Percentiles rank a stretch among this genome's conserved stretches.
These are phyloP conservation scores for Drosophila gaucha DNA, from an alignment of 2,888 invertebrate genomes.

Conservation along the genomic window DNA sequence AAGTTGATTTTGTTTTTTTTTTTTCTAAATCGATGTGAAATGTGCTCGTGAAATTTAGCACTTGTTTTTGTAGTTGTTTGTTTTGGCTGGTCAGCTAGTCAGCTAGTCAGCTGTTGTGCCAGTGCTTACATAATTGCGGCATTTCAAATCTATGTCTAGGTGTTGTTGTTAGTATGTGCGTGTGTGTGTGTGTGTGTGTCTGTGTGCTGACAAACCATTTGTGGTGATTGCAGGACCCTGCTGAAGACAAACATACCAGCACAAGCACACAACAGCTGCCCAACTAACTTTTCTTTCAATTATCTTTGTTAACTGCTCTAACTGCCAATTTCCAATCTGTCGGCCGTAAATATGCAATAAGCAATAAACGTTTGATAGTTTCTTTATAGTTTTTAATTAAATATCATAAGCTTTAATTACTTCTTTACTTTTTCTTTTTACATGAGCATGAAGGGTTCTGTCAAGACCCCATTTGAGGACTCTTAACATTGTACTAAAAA, in stretches of 20 bases:
- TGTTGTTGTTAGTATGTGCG: not conserved
- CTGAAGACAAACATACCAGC: not conserved
- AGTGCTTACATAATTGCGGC: constrained; percentile 54
- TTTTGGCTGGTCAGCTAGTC: constrained; percentile 23
- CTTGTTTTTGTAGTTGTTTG: not conserved
- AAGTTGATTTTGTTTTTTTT: not conserved
- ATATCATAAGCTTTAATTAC: too few species aligned
- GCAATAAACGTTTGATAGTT: too few species aligned
- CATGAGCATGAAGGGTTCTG: too few species aligned
- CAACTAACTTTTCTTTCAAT: not conserved
- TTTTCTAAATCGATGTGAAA: constrained; percentile 21
- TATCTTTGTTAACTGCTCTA: not conserved
- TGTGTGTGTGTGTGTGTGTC: constrained; percentile 2
- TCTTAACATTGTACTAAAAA: too few species aligned
- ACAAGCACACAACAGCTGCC: constrained; percentile 4
- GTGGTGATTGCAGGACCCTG: not conserved
- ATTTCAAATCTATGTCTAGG: constrained; percentile 2
- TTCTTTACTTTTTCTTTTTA: too few species aligned
- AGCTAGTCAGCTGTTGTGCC: constrained; percentile 13
- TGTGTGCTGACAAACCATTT: constrained; percentile 3
- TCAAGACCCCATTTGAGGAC: too few species aligned
- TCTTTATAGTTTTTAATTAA: too few species aligned
- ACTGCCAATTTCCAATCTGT: not conserved
- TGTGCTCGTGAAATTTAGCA: constrained; percentile 20
- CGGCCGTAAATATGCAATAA: too few species aligned